Evolutionary conservation across 2,888 invertebrate species (phyloP), one percentile per base, ranked within the genome.

Genomic region (Cremastinae sp.): DNA sequence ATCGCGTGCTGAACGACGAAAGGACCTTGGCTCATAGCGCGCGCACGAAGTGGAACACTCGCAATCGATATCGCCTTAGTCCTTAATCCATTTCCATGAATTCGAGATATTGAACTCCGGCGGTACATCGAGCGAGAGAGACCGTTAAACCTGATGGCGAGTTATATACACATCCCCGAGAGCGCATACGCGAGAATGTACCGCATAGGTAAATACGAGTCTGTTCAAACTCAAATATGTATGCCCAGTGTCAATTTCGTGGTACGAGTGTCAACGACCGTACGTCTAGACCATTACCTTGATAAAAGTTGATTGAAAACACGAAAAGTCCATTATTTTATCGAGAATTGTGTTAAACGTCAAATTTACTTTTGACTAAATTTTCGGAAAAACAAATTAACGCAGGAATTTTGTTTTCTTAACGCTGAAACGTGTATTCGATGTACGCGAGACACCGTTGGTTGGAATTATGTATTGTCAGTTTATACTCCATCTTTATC

Each of bases 1-100:
- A 28, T 76, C 69, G 76, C 76, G 76, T 70, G 76, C 69, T 62
- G 55, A 20, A 28, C 45, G 37, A 10, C 47, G 69, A 65, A 76
- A 73, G 76, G 75, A 78, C 78, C 78, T 78, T 78, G 78, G 75
- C 73, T 76, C 69, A 73, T 59, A 69, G 59, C 61, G 35, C 59
- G 43, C 28, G 35, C 12, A 41, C 14, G 55, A 76, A 76, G 76
- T 76, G 69, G 76, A 76, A 65, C 76, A 70, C 64, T 62, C 35
- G 55, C 76, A 76, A 76, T 76, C 76, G 76, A 76, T 76, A 73
- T 45, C 61, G 35, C 45, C 58, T 53, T 47, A 56, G 72, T 71
- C 61, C 47, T 39, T 49, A 51, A 18, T 14, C 41, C 64, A 75
- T 78, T 78, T 78, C 75, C 73, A 75, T 70, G 75, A 75, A 78